Evolutionary conservation across 2,888 invertebrate genomes (phyloP).

Genomic region (Eudemis profundana): DNA sequence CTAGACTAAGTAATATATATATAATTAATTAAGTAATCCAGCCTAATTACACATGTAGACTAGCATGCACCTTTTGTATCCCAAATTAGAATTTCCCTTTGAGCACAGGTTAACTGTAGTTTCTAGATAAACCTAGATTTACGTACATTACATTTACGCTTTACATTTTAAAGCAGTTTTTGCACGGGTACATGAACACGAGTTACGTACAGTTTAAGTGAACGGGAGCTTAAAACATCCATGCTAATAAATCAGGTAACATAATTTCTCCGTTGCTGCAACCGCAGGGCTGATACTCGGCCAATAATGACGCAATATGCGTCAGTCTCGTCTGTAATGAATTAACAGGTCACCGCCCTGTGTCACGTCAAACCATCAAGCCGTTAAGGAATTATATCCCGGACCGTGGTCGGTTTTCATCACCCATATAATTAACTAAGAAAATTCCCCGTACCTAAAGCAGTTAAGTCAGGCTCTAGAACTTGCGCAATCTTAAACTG

Average conservation of each 20-base stretch:
- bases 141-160: not conserved
- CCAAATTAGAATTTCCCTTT: slow-evolving; percentile 11
- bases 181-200: not conserved
- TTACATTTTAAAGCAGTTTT: not conserved
- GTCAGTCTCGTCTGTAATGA: slow-evolving; percentile 54
- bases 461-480: slow-evolving; percentile 27
- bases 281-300: slow-evolving; percentile 11
- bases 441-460: slow-evolving; percentile 67
- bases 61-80: slow-evolving; percentile 14
- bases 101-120: not conserved
- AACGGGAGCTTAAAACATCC: not conserved
- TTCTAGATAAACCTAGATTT: not conserved
- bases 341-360: slow-evolving; percentile 64
- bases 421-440: slow-evolving; percentile 69
- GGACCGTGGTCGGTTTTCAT: slow-evolving; percentile 63
- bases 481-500: slow-evolving; percentile 53
- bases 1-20: slow-evolving; percentile 34
- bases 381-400: slow-evolving; percentile 40
- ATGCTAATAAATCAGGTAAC: slow-evolving; percentile 16
- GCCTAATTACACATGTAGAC: slow-evolving; percentile 25
- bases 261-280: slow-evolving; percentile 2
- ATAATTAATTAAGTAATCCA: slow-evolving; percentile 32
- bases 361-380: slow-evolving; percentile 46
- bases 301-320: slow-evolving; percentile 36
- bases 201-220: not conserved